A percentile compares a stretch with the other conserved stretches of the same genome.
phyloP scores from a whole-genome alignment of 2,797 vertebrate genomes.

The Enteromius paludinosus region DNA sequence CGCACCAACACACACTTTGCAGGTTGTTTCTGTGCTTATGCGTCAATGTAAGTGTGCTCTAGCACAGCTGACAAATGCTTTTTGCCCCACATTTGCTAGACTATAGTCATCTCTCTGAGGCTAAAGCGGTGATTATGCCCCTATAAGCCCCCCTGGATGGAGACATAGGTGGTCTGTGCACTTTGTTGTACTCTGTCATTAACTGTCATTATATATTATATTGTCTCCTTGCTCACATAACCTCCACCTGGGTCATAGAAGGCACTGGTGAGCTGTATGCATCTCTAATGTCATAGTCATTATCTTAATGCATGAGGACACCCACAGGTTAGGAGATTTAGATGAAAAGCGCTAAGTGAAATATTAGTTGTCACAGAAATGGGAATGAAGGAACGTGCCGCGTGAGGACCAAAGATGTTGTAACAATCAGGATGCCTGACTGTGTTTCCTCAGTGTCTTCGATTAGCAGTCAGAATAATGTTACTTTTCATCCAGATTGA shows the following conservation, averaged over 20 bases:
- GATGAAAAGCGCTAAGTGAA: conserved; percentile 15
- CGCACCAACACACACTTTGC: not conserved
- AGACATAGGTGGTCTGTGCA: not conserved
- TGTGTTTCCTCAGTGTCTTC: not conserved
- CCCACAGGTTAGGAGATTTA: conserved; percentile 13
- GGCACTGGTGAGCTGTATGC: not conserved
- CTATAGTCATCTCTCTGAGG: conserved; percentile 6
- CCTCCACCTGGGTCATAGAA: conserved; percentile 12
- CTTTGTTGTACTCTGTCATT: conserved; percentile 14
- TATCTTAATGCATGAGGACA: conserved; percentile 33
- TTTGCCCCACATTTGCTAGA: conserved; percentile 1
- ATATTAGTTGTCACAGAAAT: not conserved
- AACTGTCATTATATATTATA: conserved; percentile 32
- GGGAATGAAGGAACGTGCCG: not conserved
- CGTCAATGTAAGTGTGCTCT: conserved; percentile 48
- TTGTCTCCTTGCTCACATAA: conserved; percentile 24
- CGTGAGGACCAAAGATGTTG: not conserved
- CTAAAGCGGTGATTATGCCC: conserved; percentile 15
- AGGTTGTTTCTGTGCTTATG: conserved; percentile 24
- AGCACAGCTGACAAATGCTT: conserved; percentile 13
- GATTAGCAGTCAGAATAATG: conserved; percentile 15
- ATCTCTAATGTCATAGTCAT: conserved; percentile 33
- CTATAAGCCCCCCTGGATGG: not conserved
- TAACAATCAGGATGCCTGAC: not conserved
- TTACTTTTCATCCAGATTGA: conserved; percentile 30